These are phyloP conservation scores for Bedellia somnulentella DNA, from an alignment of 2,888 invertebrate genomes.

Conservation along the genomic window DNA sequence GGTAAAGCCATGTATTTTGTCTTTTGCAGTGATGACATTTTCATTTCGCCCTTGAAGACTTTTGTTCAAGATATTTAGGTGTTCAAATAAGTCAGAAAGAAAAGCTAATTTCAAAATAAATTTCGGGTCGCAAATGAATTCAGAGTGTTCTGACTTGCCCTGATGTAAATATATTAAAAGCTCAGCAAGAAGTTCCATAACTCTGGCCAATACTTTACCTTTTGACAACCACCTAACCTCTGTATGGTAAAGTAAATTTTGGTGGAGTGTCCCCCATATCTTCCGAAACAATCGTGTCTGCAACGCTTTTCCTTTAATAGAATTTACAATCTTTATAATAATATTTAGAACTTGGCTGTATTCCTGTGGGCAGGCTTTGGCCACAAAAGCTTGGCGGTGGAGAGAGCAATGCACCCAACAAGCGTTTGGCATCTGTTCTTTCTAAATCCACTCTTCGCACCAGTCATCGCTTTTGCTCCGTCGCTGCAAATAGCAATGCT, in stretches of 20 bases:
- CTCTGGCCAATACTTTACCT: conserved; percentile 6
- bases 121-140: not conserved
- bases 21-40: conserved; percentile 6
- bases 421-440: too few species aligned
- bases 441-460: conserved; percentile 9
- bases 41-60: conserved; percentile 9
- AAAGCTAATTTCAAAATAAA: conserved; percentile 4
- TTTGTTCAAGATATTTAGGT: conserved; percentile 7
- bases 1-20: conserved; percentile 8
- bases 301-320: too few species aligned
- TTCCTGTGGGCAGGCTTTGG: too few species aligned
- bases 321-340: too few species aligned
- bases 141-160: conserved; percentile 1
- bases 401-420: too few species aligned
- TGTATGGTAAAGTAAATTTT: not conserved
- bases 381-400: too few species aligned
- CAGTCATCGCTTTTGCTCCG: conserved; percentile 12
- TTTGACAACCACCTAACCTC: not conserved
- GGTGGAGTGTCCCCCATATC: not conserved
- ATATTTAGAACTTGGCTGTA: too few species aligned
- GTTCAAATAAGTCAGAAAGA: conserved; percentile 6
- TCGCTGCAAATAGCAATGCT: conserved; percentile 8
- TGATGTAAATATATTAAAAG: conserved; percentile 1
- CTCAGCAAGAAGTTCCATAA: conserved; percentile 6
- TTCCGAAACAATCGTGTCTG: too few species aligned